phyloP scores from a whole-genome alignment of 1,140 invertebrate genomes.

The Nephila pilipes region DNA sequence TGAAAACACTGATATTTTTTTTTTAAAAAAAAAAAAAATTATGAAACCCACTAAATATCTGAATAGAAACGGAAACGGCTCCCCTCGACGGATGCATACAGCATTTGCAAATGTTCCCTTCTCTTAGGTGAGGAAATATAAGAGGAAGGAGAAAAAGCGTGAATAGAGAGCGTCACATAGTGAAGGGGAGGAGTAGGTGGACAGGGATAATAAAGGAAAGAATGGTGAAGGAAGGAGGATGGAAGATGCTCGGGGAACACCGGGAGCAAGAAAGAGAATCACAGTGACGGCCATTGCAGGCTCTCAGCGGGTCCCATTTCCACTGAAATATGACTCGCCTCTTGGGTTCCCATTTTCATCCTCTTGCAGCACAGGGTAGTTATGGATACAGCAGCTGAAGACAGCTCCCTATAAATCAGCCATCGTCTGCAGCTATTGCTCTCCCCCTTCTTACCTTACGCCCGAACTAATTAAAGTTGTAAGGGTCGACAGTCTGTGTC shows the following conservation, averaged over 20 bases:
- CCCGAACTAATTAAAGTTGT: conserved; percentile 73
- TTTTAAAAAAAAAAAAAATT: too few relatives aligned
- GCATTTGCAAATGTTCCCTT: conserved; percentile 30
- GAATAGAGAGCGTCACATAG: conserved; percentile 20
- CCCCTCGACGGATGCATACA: neutral
- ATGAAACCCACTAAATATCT: too few relatives aligned
- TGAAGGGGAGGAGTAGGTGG: neutral
- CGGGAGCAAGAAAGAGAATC: conserved; percentile 68
- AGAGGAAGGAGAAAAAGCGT: conserved; percentile 49
- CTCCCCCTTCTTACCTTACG: conserved; percentile 53
- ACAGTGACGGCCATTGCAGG: conserved; percentile 65
- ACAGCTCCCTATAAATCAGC: conserved; percentile 76
- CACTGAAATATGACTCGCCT: conserved; percentile 72
- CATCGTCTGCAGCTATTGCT: conserved; percentile 49
- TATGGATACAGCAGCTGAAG: conserved; percentile 73
- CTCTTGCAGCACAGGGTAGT: conserved; percentile 54
- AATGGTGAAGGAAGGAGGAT: conserved; percentile 61
- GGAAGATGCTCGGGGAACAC: conserved; percentile 54
- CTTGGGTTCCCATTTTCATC: conserved; percentile 63
- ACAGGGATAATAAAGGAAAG: conserved; percentile 72
- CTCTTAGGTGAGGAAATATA: neutral
- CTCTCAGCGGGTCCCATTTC: conserved; percentile 74
- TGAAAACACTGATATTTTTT: too few relatives aligned
- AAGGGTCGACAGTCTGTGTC: conserved; percentile 69
- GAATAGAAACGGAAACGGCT: neutral